These are phyloP conservation scores for Scyliorhinus canicula DNA, from an alignment of 2,797 vertebrate species.

Conservation along the genomic window DNA sequence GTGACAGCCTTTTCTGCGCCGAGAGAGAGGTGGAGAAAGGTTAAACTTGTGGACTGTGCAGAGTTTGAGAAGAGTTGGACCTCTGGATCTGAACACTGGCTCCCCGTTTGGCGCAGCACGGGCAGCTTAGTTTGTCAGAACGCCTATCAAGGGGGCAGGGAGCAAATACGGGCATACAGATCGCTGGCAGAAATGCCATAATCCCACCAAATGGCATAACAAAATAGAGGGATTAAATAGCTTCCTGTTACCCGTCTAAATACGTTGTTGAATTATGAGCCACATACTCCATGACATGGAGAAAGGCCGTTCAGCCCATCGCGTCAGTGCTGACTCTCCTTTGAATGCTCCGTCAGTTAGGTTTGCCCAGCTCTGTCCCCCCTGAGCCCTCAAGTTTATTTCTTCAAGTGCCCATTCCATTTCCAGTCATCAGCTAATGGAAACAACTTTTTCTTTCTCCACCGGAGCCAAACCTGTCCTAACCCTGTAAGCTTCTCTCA, in stretches of 20 bases:
- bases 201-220: not conserved
- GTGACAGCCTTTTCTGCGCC: constrained; percentile 76
- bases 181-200: not conserved
- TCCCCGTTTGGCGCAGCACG: not conserved
- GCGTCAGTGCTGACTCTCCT: not conserved
- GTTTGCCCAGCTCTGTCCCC: no score
- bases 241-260: no score
- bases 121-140: not conserved
- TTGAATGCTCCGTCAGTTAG: not conserved
- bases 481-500: not conserved
- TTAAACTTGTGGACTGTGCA: no score
- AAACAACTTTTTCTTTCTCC: not conserved
- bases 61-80: not conserved
- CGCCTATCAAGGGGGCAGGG: not conserved
- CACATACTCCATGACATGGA: not conserved
- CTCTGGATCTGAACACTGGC: not conserved
- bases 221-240: not conserved
- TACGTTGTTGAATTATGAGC: not conserved
- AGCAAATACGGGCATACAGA: not conserved
- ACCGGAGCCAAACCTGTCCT: not conserved
- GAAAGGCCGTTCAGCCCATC: not conserved
- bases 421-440: not conserved
- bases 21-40: not conserved
- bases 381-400: not conserved
- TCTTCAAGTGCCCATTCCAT: not conserved